These are phyloP conservation scores for Cheirogaleus medius DNA, from an alignment of 2,113 vertebrate genomes.

Conservation along the genomic window DNA sequence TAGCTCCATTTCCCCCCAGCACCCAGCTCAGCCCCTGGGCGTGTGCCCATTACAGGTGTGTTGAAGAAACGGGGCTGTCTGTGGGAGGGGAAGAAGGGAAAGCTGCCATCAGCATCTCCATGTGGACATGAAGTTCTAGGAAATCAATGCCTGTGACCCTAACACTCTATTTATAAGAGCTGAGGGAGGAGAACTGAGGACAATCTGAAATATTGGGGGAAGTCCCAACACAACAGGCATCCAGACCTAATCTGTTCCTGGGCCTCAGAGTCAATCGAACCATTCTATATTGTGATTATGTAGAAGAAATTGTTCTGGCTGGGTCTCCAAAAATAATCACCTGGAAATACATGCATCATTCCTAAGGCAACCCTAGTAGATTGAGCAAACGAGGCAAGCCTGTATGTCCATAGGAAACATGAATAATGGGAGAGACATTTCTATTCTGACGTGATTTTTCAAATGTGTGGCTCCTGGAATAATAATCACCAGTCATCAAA, in stretches of 20 bases:
- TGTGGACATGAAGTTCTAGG: not conserved
- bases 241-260: not conserved
- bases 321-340: not conserved
- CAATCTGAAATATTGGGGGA: not conserved
- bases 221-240: not conserved
- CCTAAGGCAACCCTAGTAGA: not conserved
- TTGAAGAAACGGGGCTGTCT: not conserved
- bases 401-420: not conserved
- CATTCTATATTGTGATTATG: not conserved
- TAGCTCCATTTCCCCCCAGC: not conserved
- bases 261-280: not conserved
- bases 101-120: not conserved
- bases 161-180: not conserved
- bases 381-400: not conserved
- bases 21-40: not conserved
- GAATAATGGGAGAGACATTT: not conserved
- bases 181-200: not conserved
- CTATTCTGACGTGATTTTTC: not conserved
- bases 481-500: not conserved
- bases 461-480: not conserved
- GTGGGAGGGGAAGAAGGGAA: accelerated
- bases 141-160: not conserved
- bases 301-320: not conserved
- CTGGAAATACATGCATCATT: not conserved
- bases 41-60: not conserved